phyloP scores from a whole-genome alignment of 1,140 invertebrate genomes.

The Drosophila hydei region DNA sequence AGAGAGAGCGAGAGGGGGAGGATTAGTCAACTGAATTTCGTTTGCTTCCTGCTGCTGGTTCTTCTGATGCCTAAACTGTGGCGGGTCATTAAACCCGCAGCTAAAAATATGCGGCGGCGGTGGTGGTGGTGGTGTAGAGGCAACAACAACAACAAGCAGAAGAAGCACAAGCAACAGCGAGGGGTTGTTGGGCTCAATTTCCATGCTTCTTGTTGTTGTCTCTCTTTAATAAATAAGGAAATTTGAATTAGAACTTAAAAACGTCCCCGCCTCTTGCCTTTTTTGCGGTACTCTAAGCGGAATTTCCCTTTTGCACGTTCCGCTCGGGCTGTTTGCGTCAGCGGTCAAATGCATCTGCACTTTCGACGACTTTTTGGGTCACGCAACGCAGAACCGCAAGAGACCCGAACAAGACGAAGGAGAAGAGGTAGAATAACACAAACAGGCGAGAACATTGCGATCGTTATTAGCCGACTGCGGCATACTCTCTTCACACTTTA shows the following conservation, averaged over 20 bases:
- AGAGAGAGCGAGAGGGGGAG: conserved; percentile 35
- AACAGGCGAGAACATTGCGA: conserved; percentile 33
- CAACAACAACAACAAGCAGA: conserved; percentile 36
- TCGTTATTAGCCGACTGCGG: conserved; percentile 25
- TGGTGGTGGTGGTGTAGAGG: conserved; percentile 57
- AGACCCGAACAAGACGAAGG: not conserved
- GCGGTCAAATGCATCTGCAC: conserved; percentile 52
- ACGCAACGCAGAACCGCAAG: conserved; percentile 51
- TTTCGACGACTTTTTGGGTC: conserved; percentile 68
- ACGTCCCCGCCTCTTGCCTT: not conserved
- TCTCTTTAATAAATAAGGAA: conserved; percentile 53
- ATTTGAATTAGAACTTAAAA: conserved; percentile 51
- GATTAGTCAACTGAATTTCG: conserved; percentile 71
- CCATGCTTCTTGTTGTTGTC: conserved; percentile 14
- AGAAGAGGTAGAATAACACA: conserved; percentile 32
- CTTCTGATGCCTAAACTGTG: conserved; percentile 28
- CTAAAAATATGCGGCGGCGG: conserved; percentile 68
- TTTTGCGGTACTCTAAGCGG: conserved; percentile 60
- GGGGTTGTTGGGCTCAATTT: conserved; percentile 40
- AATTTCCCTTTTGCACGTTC: conserved; percentile 66
- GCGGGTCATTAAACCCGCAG: conserved; percentile 76
- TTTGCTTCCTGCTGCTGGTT: conserved; percentile 26
- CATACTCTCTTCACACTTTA: not conserved
- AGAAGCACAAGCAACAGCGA: conserved; percentile 3
- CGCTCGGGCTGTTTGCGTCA: conserved; percentile 55